Base-by-base conservation (phyloP, 2,797 vertebrate species). In the Enteromius afrohamiltoni region DNA sequence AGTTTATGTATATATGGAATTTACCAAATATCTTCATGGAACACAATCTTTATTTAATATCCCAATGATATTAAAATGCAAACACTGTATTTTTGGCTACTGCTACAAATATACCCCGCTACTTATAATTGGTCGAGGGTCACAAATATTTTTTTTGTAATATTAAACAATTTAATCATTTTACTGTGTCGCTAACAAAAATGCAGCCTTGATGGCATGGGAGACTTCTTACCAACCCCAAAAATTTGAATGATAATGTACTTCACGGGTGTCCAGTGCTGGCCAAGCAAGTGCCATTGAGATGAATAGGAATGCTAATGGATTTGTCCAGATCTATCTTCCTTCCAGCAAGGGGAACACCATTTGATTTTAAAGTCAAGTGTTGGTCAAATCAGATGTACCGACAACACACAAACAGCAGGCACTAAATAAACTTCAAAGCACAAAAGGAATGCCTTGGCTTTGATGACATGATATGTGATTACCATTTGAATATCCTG, bases 391-490 rank as follows among this genome's bases (percentile, higher is more conserved):
- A 29, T 69, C 19, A 2, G 49, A 55, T 53, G 45, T 60, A 62
- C 68, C 19, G 37, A 65, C 65, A 77, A 71, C 51, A 79, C 60
- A 84, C 6, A 77, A 58, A 81, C 68, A 69, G 29, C 49, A 70
- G 31, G 34, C 65, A 34, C 51, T 42, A 75, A 53, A 64, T 8
- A 75, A 45, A 86, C 78, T 82, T 86, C 79, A 87, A 88, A 85
- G 80, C 31, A 26, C 45, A 42, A 49, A 83, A 80, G 69, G 58
- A 85, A 64, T 78, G 65, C 16, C 51, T 53, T 23, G 58, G 76
- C 82, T 86, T 85, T 88, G 80, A 85, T 88, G 73, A 78, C 75
- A 85, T 79, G 84, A 85, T 87, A 84, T 79, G 64, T 79, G 80
- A 88, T 87, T 88, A 87, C 49, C 80, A 84, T 86, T 84, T 82